These are phyloP conservation scores for Cremastinae sp. DNA, from an alignment of 2,888 invertebrate genomes.

Conservation along the genomic window DNA sequence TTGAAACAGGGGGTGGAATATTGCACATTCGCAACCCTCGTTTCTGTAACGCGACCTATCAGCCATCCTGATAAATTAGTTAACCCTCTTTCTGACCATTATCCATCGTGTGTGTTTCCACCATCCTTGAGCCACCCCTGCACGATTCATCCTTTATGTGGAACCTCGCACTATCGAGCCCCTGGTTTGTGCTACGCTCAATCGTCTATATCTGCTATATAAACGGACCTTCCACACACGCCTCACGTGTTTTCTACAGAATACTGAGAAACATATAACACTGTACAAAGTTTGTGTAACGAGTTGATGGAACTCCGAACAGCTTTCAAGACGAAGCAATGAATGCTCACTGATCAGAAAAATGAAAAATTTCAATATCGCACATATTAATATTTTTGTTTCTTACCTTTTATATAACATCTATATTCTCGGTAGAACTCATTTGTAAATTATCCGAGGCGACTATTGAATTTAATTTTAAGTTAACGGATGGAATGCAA, in stretches of 20 bases:
- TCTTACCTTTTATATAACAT: too few relatives aligned
- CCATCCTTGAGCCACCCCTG: constrained; percentile 16
- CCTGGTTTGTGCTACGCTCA: constrained; percentile 41
- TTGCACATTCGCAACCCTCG: constrained; percentile 65
- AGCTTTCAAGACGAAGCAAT: too few relatives aligned
- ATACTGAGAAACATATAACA: background rate
- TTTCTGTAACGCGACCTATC: constrained; percentile 72
- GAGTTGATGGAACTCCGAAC: too few relatives aligned
- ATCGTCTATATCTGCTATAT: constrained; percentile 47
- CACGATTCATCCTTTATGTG: constrained; percentile 15
- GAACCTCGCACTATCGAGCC: constrained; percentile 48
- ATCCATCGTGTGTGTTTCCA: constrained; percentile 65
- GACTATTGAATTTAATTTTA: too few relatives aligned
- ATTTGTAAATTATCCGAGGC: too few relatives aligned
- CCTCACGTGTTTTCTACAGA: constrained; percentile 35
- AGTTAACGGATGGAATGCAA: constrained; percentile 7
- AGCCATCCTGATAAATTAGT: constrained; percentile 78
- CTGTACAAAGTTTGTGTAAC: background rate
- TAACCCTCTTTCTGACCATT: constrained; percentile 69
- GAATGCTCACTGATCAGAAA: too few relatives aligned
- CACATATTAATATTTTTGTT: too few relatives aligned
- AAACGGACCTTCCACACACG: constrained; percentile 40
- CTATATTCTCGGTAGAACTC: too few relatives aligned
- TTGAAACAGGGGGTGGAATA: constrained; percentile 22
- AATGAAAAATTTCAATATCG: too few relatives aligned